Percentiles rank a stretch among this genome's conserved stretches.
Evolutionary conservation across 1,140 invertebrate genomes (phyloP).

Genomic region (Sinella curviseta): DNA sequence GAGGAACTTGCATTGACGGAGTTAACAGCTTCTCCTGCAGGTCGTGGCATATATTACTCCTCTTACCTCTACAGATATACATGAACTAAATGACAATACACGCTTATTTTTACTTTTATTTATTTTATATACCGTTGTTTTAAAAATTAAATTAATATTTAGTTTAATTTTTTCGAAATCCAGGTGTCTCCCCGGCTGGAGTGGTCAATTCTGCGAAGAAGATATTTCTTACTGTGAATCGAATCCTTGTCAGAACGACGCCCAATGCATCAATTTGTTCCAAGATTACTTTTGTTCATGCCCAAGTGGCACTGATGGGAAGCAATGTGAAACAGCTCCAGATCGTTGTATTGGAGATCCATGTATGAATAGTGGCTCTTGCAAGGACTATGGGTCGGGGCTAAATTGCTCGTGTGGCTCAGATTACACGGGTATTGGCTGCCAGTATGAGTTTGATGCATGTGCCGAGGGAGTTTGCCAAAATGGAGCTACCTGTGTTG

Average conservation of each 20-base stretch:
- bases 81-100: too few species aligned
- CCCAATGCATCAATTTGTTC: slow-evolving; percentile 88
- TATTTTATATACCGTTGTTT: neutral
- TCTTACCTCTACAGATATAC: too few species aligned
- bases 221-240: slow-evolving; percentile 84
- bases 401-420: slow-evolving; percentile 87
- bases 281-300: slow-evolving; percentile 97
- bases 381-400: slow-evolving; percentile 91
- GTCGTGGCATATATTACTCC: too few species aligned
- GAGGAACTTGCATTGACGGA: slow-evolving; percentile 82
- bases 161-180: too few species aligned
- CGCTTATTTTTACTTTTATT: too few species aligned
- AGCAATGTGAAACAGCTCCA: slow-evolving; percentile 91
- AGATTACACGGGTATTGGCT: slow-evolving; percentile 84
- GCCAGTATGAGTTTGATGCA: slow-evolving; percentile 90
- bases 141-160: neutral
- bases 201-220: slow-evolving; percentile 79
- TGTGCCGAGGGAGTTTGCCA: slow-evolving; percentile 83
- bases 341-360: slow-evolving; percentile 93
- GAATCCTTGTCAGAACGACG: slow-evolving; percentile 87
- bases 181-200: slow-evolving; percentile 69
- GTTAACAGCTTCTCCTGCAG: slow-evolving; percentile 80
- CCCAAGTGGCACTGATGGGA: slow-evolving; percentile 88
- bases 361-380: slow-evolving; percentile 91
- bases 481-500: slow-evolving; percentile 87